A percentile compares a stretch with the other conserved stretches of the same genome.
phyloP scores from a whole-genome alignment of 64 coral and sea anemone species.

The Platygyra sinensis region DNA sequence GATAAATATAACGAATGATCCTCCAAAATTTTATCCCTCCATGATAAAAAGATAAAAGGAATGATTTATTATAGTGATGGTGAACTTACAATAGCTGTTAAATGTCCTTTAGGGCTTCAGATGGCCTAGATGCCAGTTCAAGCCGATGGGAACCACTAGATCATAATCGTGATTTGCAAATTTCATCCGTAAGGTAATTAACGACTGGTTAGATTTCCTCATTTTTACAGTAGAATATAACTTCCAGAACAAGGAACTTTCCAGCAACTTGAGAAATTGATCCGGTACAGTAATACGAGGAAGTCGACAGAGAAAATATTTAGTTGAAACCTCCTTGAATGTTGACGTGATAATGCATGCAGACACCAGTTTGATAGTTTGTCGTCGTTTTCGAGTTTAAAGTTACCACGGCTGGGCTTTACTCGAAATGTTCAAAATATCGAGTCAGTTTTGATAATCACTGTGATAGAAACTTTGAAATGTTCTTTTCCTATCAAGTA shows the following conservation, averaged over 20 bases:
- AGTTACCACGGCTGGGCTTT: too few species aligned
- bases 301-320: too few species aligned
- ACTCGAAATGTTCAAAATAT: not conserved
- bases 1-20: not conserved
- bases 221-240: not conserved
- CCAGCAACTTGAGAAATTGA: not conserved
- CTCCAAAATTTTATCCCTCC: not conserved
- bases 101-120: not conserved
- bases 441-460: not conserved
- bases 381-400: not conserved
- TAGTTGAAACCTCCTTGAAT: too few species aligned
- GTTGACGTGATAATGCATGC: not conserved
- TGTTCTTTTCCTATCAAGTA: not conserved
- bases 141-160: not conserved
- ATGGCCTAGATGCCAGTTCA: not conserved
- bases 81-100: not conserved
- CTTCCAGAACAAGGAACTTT: not conserved
- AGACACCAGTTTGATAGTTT: not conserved
- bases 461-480: not conserved
- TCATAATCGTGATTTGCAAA: conserved; percentile 1
- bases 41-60: not conserved
- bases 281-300: too few species aligned
- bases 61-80: not conserved
- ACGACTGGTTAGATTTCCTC: not conserved
- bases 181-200: not conserved